Evolutionary conservation across 2,113 vertebrate species (phyloP), one percentile per base, ranked within the genome.

Genomic region (Syngnathus scovelli): DNA sequence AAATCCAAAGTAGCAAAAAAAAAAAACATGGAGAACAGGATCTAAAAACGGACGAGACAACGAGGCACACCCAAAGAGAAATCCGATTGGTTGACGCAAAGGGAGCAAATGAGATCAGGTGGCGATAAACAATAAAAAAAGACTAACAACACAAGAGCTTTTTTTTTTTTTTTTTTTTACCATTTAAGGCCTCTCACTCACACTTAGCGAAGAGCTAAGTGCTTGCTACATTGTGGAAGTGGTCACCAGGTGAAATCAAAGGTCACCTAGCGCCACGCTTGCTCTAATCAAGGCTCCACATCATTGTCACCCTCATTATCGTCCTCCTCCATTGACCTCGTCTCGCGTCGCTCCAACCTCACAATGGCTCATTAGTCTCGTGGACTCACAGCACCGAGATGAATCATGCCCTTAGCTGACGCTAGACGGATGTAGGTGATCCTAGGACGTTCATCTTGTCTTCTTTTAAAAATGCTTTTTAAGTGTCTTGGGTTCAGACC

Each of bases 261-360:
- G 78, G 81, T 63, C 74, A 74, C 60, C 38, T 62, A 62, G 55
- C 38, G 68, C 70, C 78, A 69, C 69, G 79, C 38, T 12, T 27
- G 58, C 66, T 63, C 16, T 70, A 80, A 79, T 67, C 64, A 64
- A 82, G 61, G 75, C 66, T 74, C 70, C 82, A 66, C 63, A 80
- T 87, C 74, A 75, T 68, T 79, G 77, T 82, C 78, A 75, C 67
- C 52, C 65, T 80, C 68, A 69, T 84, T 81, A 77, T 80, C 74
- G 68, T 66, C 54, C 70, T 61, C 76, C 78, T 80, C 70, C 60
- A 72, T 72, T 78, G 62, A 85, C 79, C 80, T 69, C 68, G 70
- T 78, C 51, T 46, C 36, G 67, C 71, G 61, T 64, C 21, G 38
- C 54, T 76, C 63, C 69, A 44, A 36, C 69, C 21, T 66, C 49